phyloP scores from a whole-genome alignment of 2,797 vertebrate species.

The Gorsachius magnificus region DNA sequence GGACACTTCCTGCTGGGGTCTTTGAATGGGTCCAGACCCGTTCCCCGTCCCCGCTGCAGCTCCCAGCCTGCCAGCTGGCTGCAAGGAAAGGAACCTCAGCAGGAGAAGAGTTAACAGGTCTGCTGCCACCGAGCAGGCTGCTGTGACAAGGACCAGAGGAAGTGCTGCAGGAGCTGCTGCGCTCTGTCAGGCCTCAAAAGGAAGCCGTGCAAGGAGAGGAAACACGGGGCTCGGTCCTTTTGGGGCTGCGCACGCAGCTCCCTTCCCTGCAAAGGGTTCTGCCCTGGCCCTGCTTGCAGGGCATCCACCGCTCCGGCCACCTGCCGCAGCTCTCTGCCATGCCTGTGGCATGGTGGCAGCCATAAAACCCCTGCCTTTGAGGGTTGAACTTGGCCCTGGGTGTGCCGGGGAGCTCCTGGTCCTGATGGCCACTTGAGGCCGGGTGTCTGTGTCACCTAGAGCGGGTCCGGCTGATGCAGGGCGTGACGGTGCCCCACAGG shows the following conservation, averaged over 20 bases:
- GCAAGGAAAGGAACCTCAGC: background rate
- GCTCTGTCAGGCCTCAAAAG: slow-evolving; percentile 13
- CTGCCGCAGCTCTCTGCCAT: accelerated
- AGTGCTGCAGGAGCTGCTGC: slow-evolving; percentile 35
- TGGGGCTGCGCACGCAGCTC: background rate
- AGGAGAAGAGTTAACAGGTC: slow-evolving; percentile 28
- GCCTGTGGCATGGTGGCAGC: background rate
- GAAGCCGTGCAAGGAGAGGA: slow-evolving; percentile 40
- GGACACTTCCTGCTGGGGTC: background rate
- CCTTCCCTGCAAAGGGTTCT: background rate
- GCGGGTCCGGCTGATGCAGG: background rate
- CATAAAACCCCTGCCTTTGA: accelerated
- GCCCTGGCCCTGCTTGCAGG: no score
- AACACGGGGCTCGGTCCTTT: background rate
- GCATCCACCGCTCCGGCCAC: accelerated
- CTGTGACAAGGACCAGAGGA: slow-evolving; percentile 12
- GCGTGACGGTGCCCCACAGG: accelerated
- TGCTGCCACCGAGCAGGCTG: background rate
- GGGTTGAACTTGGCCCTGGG: slow-evolving; percentile 20
- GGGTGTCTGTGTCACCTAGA: background rate
- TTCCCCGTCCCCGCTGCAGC: background rate
- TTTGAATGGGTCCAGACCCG: background rate
- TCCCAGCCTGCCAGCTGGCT: no score
- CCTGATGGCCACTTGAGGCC: background rate
- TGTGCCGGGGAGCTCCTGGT: background rate